Percentiles rank a stretch among this genome's conserved stretches.
These are phyloP conservation scores for Mantis religiosa DNA, from an alignment of 2,888 invertebrate genomes.

Conservation along the genomic window DNA sequence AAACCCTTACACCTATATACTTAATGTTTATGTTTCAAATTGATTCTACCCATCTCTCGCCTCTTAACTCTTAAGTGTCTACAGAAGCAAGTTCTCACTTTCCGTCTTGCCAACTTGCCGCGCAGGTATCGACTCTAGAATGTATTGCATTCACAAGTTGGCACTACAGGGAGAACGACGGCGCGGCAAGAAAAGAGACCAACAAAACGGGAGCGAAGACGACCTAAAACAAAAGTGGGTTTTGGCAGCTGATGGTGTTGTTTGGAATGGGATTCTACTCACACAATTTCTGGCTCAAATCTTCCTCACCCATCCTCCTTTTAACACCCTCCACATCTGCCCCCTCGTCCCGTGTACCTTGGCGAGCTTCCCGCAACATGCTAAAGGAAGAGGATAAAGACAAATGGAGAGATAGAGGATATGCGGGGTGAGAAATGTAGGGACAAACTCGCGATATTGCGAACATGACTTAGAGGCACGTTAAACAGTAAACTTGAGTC, in stretches of 20 bases:
- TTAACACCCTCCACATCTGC: neutral
- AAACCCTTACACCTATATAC: neutral
- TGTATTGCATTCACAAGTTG: neutral
- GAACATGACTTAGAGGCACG: neutral
- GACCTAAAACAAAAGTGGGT: conserved; percentile 19
- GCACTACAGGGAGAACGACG: neutral
- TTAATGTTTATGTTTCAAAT: neutral
- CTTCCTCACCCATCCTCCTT: neutral
- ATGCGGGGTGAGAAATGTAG: neutral
- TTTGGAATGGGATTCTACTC: conserved; percentile 11
- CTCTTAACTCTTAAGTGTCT: neutral
- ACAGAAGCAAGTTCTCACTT: neutral
- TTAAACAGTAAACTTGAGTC: too few relatives aligned
- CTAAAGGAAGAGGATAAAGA: neutral
- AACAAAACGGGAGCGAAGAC: neutral
- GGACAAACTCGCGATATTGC: neutral
- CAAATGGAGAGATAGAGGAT: neutral
- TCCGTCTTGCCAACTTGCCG: neutral
- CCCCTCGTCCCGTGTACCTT: neutral
- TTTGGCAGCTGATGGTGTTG: conserved; percentile 19
- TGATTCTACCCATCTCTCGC: neutral
- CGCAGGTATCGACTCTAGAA: neutral
- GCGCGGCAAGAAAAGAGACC: neutral
- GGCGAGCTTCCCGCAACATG: neutral
- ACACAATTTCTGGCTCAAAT: neutral